Conservation (phyloP, 2,797 vertebrate species). For the Halcyon leucocephala region DNA sequence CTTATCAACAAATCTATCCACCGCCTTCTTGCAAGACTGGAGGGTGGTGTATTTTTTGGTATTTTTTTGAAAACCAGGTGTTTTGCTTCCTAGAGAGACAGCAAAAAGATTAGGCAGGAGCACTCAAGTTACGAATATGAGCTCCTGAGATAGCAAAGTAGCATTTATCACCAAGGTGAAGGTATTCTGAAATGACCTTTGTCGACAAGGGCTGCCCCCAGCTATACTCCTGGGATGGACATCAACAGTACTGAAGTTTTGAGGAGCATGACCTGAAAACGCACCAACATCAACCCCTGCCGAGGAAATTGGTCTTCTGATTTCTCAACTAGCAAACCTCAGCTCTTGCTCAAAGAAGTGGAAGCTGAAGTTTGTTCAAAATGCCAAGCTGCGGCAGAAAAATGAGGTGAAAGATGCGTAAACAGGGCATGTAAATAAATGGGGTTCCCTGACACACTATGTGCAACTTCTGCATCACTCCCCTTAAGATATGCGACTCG, state of each 20-base stretch:
- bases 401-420: background rate
- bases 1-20: background rate
- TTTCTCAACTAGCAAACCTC: background rate
- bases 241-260: background rate
- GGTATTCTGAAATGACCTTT: background rate
- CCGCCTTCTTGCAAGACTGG: background rate
- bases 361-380: background rate
- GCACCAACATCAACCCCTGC: background rate
- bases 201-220: background rate
- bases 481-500: background rate
- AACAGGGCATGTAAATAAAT: background rate
- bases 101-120: background rate
- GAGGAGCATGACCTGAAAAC: background rate
- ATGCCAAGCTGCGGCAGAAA: background rate
- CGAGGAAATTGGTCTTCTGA: background rate
- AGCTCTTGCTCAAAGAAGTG: background rate
- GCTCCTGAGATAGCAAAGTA: background rate
- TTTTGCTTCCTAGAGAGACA: background rate
- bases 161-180: background rate
- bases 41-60: accelerated
- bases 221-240: background rate
- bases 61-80: background rate
- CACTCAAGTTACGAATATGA: background rate
- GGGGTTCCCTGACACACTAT: background rate
- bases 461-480: background rate